Base-by-base conservation (phyloP, 2,113 vertebrate species). In the Halichoeres trimaculatus region DNA sequence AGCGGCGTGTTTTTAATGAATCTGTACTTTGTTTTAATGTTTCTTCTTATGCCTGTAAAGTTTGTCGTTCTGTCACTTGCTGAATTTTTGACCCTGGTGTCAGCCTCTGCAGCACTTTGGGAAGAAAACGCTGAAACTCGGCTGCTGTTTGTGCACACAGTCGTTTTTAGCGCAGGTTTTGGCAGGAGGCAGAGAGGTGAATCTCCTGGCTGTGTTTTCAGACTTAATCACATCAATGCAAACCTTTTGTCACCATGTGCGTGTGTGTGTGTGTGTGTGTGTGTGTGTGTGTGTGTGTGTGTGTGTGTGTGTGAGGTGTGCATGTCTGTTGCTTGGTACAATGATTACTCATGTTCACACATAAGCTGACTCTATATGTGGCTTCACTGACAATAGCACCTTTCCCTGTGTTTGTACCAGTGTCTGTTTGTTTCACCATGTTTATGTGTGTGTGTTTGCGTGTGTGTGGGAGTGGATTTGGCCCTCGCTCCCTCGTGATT, bases 401-500 rank as follows among this genome's bases (percentile, higher is more conserved):
- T 14, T 47, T 71, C 63, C 63, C 70, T 72, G 36, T 72, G 36
- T 79, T 62, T 69, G 64, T 61, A 43, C 52, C 67, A 80, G 70
- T n/a, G 17, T 20, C 62, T 65, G 55, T 75, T 70, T 76, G 65
- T 74, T 69, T 80, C 65, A 60, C 65, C 64, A 68, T 43, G 76
- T 50, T 76, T 70, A n/a, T 68, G 35, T 80, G 48, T 67, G 52
- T 76, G 55, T 55, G 43, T 58, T 19, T 60, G 17, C 66, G n/a
- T 91, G 88, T 81, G 65, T 84, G 81, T 70, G 75, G 16, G 93
- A 92, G 93, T 94, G 93, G 95, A 95, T 96, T 94, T 92, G 93
- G 93, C 93, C 94, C 90, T 95, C 90, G 95, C 94, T 94, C 95
- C 93, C 94, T 95, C 93, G 92, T 93, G 94, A 93, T 92, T 93